phyloP scores from a whole-genome alignment of 2,797 vertebrate species.

The Eulemur rubriventer region DNA sequence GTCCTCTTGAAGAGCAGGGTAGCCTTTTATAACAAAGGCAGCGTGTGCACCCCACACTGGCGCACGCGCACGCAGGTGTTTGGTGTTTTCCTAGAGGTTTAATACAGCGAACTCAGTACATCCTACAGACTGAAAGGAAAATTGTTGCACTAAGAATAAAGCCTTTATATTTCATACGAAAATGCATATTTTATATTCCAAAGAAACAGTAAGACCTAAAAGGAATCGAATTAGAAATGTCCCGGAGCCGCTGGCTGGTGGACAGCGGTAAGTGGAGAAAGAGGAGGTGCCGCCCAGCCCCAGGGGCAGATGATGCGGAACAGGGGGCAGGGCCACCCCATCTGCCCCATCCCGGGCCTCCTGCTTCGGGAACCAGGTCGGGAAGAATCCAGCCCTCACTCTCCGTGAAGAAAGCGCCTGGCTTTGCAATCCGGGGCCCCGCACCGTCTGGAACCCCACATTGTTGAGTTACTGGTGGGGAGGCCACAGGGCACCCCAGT shows the following conservation, averaged over 20 bases:
- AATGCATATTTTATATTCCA: not conserved
- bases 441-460: not conserved
- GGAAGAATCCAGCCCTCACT: not conserved
- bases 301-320: not conserved
- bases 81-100: not conserved
- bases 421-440: accelerated
- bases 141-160: not conserved
- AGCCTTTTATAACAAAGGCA: not conserved
- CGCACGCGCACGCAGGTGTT: accelerated
- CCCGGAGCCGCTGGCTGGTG: no score
- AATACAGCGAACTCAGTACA: not conserved
- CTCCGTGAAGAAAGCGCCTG: not conserved
- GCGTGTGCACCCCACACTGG: accelerated
- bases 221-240: not conserved
- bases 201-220: not conserved
- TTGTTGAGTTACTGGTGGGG: accelerated
- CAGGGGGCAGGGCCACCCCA: no score
- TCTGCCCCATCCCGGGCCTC: no score
- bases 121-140: not conserved
- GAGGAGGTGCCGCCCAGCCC: not conserved
- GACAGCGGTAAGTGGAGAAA: not conserved
- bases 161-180: not conserved
- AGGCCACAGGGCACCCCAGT: not conserved
- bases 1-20: not conserved
- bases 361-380: not conserved